Evolutionary conservation across 1,140 invertebrate species (phyloP), one percentile per base, ranked within the genome.

Genomic region (Drosophila pachea): DNA sequence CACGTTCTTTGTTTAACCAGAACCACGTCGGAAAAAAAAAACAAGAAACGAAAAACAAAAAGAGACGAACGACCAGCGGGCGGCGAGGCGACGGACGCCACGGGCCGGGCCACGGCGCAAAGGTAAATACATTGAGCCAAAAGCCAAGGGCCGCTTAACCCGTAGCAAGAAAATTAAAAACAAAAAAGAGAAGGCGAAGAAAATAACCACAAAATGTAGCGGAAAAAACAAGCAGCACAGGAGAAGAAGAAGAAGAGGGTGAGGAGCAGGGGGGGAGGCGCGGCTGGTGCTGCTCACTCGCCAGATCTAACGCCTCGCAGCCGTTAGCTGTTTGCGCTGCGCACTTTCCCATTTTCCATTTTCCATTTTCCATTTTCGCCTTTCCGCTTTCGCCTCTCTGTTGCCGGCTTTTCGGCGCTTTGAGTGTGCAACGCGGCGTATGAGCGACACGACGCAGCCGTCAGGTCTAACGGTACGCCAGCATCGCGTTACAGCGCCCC

Each of bases 61-160:
- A 50, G 40, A 45, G 36, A 8, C 6, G 14, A 3, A 7, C 9
- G 40, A n/a, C 7, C n/a, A 43, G 40, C 40, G 11, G 40, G 40
- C 12, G 40, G 7, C 4, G 31, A 29, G n/a, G 7, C 33, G 33
- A 11, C 5, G 22, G 35, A 36, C 9, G 43, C 7, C 16, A 32
- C 38, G 43, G 60, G 7, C 14, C 35, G 31, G 11, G 43, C 11
- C 52, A 43, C 40, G 40, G 40, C 40, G 55, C 63, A 74, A 70
- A 78, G 78, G 78, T 82, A 78, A 82, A 83, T 68, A 82, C 63
- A 81, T 82, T 71, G 76, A 78, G 78, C 74, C 78, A 77, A 81
- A 82, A 77, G 74, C 74, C 78, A 82, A 81, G 67, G 66, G 66
- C 58, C 66, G 78, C 66, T 74, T 71, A 81, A 63, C 74, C 62